A percentile compares a stretch with the other conserved stretches of the same genome.
phyloP scores from a whole-genome alignment of 2,888 invertebrate species.

The Aethes cnicana region DNA sequence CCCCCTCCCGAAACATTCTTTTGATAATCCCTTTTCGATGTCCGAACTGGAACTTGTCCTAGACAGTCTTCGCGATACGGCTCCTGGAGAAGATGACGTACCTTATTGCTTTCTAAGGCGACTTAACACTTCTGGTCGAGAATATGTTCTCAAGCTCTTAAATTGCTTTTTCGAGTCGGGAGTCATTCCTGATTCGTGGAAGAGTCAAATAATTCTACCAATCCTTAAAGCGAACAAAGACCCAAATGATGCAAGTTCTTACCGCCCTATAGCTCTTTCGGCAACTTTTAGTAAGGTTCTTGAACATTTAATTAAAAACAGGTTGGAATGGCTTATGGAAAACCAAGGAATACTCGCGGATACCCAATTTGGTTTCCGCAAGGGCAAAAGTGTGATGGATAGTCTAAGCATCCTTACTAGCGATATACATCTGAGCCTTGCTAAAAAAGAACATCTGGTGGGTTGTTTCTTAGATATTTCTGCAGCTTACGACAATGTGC shows the following conservation, averaged over 20 bases:
- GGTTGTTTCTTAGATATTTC: constrained; percentile 21
- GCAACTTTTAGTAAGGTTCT: constrained; percentile 21
- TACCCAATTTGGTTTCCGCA: background rate
- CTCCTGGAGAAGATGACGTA: background rate
- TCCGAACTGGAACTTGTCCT: background rate
- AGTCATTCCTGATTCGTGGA: background rate
- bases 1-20: too few species aligned
- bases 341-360: constrained; percentile 4
- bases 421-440: constrained; percentile 17
- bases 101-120: background rate
- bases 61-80: too few species aligned
- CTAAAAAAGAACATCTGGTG: constrained; percentile 1
- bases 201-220: background rate
- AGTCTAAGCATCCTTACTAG: constrained; percentile 26
- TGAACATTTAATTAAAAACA: constrained; percentile 16
- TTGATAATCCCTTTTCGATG: too few species aligned
- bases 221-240: background rate
- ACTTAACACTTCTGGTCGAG: background rate
- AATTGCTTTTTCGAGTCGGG: background rate
- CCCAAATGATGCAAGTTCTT: too few species aligned
- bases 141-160: background rate
- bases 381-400: constrained; percentile 30
- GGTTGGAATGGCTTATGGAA: constrained; percentile 22
- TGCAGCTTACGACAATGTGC: constrained; percentile 24
- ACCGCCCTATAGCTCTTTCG: constrained; percentile 29